Base-by-base conservation (phyloP, 1,140 invertebrate species). In the Drosophila yakuba region DNA sequence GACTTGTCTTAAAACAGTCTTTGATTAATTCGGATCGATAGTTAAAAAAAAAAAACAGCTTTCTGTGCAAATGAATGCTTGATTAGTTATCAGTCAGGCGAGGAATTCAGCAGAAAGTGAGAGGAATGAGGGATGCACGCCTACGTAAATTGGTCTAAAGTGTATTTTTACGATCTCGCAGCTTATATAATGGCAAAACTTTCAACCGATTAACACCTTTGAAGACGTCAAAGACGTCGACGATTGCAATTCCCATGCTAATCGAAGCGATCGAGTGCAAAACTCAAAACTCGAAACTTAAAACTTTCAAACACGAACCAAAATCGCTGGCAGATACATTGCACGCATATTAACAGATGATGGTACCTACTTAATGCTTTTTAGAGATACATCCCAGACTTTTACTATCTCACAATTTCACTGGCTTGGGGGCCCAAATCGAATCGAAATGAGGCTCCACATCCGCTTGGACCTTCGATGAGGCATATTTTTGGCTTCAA, bases 171-270 rank as follows among this genome's bases (percentile, higher is more conserved):
- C 51, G 41, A 67, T 55, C 44, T 41, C 11, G 14, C 2, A n/a
- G 15, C 23, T 73, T 73, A 60, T 73, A 41, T 39, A 73, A 73
- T 23, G 14, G 12, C 28, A 0, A 41, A 57, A 73, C 69, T 73
- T 73, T 73, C 73, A 73, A 56, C 35, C 39, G 55, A 73, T 73
- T 73, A 73, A 72, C 69, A 73, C 69, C 67, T 72, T 41, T 43
- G 12, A 44, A 60, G 62, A 64, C 35, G 41, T 17, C 62, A 10
- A 64, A 36, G 62, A 47, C 59, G 38, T 25, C 39, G 25, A 11
- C 17, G 67, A 73, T 72, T 73, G 68, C 69, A 73, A 61, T 73
- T 73, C 47, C 69, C 69, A 73, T 73, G 67, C 69, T 73, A 73
- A 73, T 73, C 67, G 64, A 69, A 36, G 23, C 64, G 15, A 47